Evolutionary conservation across 37 sponge, comb jelly and placozoan genomes (phyloP).

Genomic region (Haliclona indistincta): DNA sequence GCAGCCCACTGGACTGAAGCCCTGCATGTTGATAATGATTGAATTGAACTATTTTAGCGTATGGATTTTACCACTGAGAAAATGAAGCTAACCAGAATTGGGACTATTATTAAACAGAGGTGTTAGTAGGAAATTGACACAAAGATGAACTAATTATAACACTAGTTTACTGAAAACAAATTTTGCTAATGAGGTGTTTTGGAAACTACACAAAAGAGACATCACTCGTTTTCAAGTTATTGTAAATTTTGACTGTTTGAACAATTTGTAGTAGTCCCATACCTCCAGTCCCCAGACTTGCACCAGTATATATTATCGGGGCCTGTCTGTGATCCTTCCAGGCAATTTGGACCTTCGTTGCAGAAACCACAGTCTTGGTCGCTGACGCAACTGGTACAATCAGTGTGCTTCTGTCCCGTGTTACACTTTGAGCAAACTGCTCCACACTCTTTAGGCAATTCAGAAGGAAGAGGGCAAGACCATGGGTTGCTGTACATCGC

Average conservation of each 20-base stretch:
- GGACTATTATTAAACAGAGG: no score
- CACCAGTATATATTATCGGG: constrained; percentile 49
- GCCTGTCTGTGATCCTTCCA: constrained; percentile 41
- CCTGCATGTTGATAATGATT: constrained; percentile 2
- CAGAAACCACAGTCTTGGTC: constrained; percentile 72
- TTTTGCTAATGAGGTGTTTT: no score
- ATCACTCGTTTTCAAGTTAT: no score
- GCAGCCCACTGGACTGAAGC: neutral
- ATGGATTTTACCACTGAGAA: no score
- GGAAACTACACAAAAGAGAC: no score
- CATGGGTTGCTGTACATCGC: constrained; percentile 78
- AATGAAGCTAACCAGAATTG: no score
- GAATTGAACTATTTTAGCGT: no score
- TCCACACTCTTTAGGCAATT: constrained; percentile 47
- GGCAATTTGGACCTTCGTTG: constrained; percentile 61
- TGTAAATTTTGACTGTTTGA: neutral
- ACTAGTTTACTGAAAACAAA: no score
- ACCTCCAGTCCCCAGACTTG: constrained; percentile 42
- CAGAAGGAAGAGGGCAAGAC: constrained; percentile 69
- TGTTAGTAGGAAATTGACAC: no score
- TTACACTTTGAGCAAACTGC: constrained; percentile 68
- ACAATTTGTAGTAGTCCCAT: constrained; percentile 8
- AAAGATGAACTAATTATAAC: no score
- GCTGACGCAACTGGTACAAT: constrained; percentile 46
- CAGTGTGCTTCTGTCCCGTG: constrained; percentile 34